Percentiles rank a stretch among this genome's conserved stretches.
These are phyloP conservation scores for Drosophila cognata DNA, from an alignment of 2,888 invertebrate species.

Conservation along the genomic window DNA sequence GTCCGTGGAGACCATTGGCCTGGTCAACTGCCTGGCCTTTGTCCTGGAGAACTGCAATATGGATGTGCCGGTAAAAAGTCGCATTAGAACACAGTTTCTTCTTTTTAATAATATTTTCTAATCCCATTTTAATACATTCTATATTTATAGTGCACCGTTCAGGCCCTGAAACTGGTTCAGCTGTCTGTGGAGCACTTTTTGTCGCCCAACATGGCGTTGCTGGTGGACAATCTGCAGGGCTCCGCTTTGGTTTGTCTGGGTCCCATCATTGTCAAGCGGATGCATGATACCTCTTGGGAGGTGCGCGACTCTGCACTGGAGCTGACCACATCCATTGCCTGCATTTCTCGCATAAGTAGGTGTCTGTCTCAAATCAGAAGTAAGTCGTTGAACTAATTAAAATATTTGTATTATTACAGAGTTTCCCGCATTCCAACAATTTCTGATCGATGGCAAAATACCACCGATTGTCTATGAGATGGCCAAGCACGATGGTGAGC, in stretches of 20 bases:
- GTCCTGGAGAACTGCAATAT: conserved; percentile 86
- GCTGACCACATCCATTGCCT: conserved; percentile 89
- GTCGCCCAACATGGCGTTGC: conserved; percentile 90
- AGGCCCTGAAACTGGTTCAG: conserved; percentile 89
- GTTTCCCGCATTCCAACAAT: conserved; percentile 91
- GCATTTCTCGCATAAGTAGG: conserved; percentile 90
- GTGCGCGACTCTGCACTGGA: conserved; percentile 92
- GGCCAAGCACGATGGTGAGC: conserved; percentile 89
- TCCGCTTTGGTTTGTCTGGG: conserved; percentile 89
- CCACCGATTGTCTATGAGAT: conserved; percentile 88
- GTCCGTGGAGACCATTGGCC: conserved; percentile 90
- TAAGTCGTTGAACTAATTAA: background rate
- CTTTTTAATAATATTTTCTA: background rate
- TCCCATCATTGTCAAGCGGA: conserved; percentile 88
- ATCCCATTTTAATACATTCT: background rate
- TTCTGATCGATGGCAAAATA: conserved; percentile 88
- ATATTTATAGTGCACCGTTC: conserved; percentile 88
- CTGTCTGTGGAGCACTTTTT: conserved; percentile 90
- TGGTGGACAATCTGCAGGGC: conserved; percentile 89
- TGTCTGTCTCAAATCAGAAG: background rate
- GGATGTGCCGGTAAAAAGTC: conserved; percentile 85
- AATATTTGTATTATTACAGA: conserved; percentile 85
- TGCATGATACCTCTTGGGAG: conserved; percentile 92
- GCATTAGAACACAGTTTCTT: too few relatives aligned
- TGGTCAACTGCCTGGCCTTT: conserved; percentile 86